Base-by-base conservation (phyloP, 2,888 invertebrate species). In the Zaprionus obscuricornis region DNA sequence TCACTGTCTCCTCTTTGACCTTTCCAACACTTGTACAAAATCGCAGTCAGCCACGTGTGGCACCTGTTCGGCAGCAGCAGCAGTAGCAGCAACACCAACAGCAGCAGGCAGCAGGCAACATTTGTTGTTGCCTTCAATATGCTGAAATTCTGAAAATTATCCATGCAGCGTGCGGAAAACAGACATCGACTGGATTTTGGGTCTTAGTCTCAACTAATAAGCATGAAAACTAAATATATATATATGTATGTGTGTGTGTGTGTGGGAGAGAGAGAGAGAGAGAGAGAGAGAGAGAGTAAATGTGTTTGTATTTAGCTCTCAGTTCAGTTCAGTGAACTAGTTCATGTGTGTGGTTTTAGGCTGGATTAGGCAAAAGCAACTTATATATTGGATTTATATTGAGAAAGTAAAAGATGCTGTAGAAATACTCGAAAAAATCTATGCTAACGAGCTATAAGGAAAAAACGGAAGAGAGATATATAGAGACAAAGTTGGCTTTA, bases 11-110 rank as follows among this genome's bases (percentile, higher is more conserved):
- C n/a, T n/a, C n/a, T n/a, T n/a, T n/a, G n/a, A n/a, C n/a, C n/a
- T n/a, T n/a, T n/a, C n/a, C n/a, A n/a, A n/a, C n/a, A n/a, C n/a
- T n/a, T n/a, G n/a, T n/a, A 49, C 54, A 60, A 27, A 51, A 63
- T 63, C 64, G 70, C 49, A 67, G 34, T 43, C 66, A 54, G 50
- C 42, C 59, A 71, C 66, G 66, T 60, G 72, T 66, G 67, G 54
- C 68, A 68, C 59, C 68, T 71, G 68, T 50, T 66, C 46, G 49
- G 40, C 11, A n/a, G n/a, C n/a, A n/a, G n/a, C n/a, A n/a, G n/a
- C n/a, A n/a, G n/a, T n/a, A n/a, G n/a, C n/a, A n/a, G n/a, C n/a
- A n/a, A n/a, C n/a, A n/a, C n/a, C n/a, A n/a, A n/a, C n/a, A n/a
- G n/a, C n/a, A n/a, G n/a, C n/a, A n/a, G n/a, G n/a, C n/a, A n/a